phyloP scores from a whole-genome alignment of 2,113 vertebrate species.

The Vombatus ursinus region DNA sequence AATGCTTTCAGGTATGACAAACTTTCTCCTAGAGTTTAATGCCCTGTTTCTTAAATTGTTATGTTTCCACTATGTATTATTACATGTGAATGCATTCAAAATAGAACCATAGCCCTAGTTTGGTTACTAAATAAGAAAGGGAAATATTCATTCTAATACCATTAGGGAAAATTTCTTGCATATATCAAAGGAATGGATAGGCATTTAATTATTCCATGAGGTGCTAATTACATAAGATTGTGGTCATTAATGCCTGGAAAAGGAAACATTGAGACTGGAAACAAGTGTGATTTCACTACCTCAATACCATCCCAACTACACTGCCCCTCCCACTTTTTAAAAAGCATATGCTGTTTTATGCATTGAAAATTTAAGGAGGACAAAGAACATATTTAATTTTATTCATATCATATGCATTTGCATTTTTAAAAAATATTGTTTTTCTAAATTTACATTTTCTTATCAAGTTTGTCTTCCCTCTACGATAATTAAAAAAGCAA shows the following conservation, averaged over 20 bases:
- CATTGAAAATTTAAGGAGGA: not conserved
- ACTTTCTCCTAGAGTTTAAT: not conserved
- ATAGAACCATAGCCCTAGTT: not conserved
- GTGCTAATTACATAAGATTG: not conserved
- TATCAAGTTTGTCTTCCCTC: not conserved
- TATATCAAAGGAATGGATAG: fast-evolving
- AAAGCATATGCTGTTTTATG: not conserved
- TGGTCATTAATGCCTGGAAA: not conserved
- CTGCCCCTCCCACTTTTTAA: too few species aligned
- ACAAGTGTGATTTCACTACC: not conserved
- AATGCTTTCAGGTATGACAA: not conserved
- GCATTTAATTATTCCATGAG: fast-evolving
- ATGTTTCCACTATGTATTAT: not conserved
- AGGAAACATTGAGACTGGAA: not conserved
- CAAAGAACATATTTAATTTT: not conserved
- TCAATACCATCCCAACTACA: not conserved
- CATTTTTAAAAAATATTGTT: not conserved
- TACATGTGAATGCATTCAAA: fast-evolving
- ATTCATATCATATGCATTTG: not conserved
- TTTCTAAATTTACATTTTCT: not conserved
- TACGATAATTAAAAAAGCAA: not conserved
- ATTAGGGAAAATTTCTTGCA: fast-evolving
- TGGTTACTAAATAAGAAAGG: not conserved
- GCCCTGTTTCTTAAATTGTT: not conserved
- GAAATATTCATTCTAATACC: fast-evolving